phyloP scores from a whole-genome alignment of 2,797 vertebrate species.

The Mycteria americana region DNA sequence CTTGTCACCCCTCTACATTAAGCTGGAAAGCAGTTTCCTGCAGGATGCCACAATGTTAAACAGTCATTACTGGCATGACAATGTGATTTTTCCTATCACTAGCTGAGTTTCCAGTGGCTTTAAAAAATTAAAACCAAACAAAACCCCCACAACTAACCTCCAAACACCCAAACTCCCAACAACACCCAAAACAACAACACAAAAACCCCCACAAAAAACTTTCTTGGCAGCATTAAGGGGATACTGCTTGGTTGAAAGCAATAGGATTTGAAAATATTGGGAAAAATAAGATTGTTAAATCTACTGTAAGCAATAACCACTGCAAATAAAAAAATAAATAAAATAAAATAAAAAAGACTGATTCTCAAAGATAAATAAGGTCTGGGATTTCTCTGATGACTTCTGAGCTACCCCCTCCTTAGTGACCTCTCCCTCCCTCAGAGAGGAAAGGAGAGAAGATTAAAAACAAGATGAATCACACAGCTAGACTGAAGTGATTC shows the following conservation, averaged over 20 bases:
- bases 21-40: background rate
- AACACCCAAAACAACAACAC: background rate
- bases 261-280: background rate
- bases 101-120: background rate
- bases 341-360: background rate
- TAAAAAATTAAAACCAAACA: background rate
- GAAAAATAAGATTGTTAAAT: background rate
- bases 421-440: background rate
- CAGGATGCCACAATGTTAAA: background rate
- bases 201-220: background rate
- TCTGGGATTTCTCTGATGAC: background rate
- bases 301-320: background rate
- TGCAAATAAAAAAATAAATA: background rate
- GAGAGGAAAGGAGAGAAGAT: background rate
- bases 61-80: background rate
- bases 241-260: background rate
- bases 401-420: background rate
- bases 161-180: background rate
- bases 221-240: background rate
- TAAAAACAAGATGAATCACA: background rate
- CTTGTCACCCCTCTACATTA: background rate
- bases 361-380: background rate
- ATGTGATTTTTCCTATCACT: background rate
- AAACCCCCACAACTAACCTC: background rate
- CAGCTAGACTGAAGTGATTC: background rate